phyloP scores from a whole-genome alignment of 2,113 vertebrate species.

The Reinhardtius hippoglossoides region DNA sequence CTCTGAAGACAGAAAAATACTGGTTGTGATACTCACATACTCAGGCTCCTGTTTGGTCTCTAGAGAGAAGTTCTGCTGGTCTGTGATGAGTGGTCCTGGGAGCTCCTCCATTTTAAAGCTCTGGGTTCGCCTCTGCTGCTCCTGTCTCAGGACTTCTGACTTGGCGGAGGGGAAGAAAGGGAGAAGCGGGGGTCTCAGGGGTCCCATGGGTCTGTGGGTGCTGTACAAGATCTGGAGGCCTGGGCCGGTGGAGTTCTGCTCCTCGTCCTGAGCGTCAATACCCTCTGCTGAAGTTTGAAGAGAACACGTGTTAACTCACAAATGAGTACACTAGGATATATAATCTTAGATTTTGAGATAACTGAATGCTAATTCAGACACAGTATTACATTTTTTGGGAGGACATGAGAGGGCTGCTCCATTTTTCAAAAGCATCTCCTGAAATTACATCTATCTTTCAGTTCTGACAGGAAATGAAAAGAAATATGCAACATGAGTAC shows the following conservation, averaged over 20 bases:
- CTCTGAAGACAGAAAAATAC: slow-evolving; percentile 56
- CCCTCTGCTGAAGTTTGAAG: slow-evolving; percentile 77
- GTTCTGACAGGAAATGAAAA: background rate
- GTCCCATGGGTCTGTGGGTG: slow-evolving; percentile 79
- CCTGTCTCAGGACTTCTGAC: slow-evolving; percentile 86
- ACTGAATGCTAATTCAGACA: background rate
- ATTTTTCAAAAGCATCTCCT: slow-evolving; percentile 1
- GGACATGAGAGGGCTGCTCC: no score
- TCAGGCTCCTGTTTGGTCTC: slow-evolving; percentile 91
- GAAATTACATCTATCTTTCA: background rate
- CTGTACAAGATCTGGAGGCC: slow-evolving; percentile 76
- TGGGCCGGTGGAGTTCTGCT: slow-evolving; percentile 69
- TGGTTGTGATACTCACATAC: slow-evolving; percentile 87
- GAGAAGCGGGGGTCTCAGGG: slow-evolving; percentile 61
- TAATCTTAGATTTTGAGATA: background rate
- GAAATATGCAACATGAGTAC: background rate
- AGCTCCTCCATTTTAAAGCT: slow-evolving; percentile 89
- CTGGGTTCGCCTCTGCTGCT: slow-evolving; percentile 87
- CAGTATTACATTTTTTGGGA: background rate
- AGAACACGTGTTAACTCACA: slow-evolving; percentile 14
- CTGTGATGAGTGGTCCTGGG: slow-evolving; percentile 82
- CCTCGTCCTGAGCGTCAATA: slow-evolving; percentile 84
- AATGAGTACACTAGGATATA: background rate
- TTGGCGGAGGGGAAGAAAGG: slow-evolving; percentile 80
- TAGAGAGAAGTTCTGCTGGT: slow-evolving; percentile 91